Conservation (phyloP, 92 coral and sea anemone species). For the Phenganax subtilis region DNA sequence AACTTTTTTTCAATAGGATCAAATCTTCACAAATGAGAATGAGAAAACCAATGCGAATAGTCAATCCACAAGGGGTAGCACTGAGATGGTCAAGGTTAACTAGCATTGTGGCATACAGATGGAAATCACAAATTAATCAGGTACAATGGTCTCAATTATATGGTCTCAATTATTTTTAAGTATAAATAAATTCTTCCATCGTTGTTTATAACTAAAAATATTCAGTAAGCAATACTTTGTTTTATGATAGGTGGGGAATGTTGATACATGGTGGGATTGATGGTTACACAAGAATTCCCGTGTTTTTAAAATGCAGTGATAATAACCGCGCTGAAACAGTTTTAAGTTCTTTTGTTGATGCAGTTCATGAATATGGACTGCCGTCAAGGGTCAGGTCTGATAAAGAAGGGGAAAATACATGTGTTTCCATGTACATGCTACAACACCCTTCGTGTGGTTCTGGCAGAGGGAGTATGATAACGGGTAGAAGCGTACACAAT, state of each 20-base stretch:
- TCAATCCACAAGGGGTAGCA: conserved; percentile 52
- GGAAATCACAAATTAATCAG: conserved; percentile 59
- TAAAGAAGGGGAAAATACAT: conserved; percentile 42
- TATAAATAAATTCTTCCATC: too few species aligned
- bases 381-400: conserved; percentile 51
- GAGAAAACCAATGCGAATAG: conserved; percentile 44
- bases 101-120: conserved; percentile 59
- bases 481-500: conserved; percentile 45
- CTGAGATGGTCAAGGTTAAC: conserved; percentile 47
- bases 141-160: background rate
- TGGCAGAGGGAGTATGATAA: conserved; percentile 41
- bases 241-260: conserved; percentile 45
- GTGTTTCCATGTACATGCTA: conserved; percentile 32
- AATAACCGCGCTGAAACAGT: conserved; percentile 48
- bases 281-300: conserved; percentile 44
- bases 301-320: conserved; percentile 34
- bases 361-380: conserved; percentile 47
- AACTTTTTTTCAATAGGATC: conserved; percentile 45
- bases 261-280: conserved; percentile 52
- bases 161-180: too few species aligned
- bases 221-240: background rate
- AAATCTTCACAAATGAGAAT: conserved; percentile 49
- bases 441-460: conserved; percentile 43
- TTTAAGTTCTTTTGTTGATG: conserved; percentile 27
- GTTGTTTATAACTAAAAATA: background rate